These are phyloP conservation scores for Fistularia tabacaria DNA, from an alignment of 2,797 vertebrate species.

Conservation along the genomic window DNA sequence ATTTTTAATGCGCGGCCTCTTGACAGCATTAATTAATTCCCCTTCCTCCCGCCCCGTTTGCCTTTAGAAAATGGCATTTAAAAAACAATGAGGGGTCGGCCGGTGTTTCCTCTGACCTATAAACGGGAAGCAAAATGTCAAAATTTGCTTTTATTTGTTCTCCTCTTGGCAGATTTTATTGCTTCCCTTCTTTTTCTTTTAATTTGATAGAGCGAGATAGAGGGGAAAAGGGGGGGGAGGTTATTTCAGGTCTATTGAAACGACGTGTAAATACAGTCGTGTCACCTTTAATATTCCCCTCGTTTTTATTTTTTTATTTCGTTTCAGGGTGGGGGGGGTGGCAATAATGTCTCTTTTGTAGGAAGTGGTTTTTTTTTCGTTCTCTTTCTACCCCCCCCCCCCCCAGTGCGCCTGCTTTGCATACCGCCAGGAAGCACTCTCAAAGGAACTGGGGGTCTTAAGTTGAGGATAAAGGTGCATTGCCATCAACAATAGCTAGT, in stretches of 20 bases:
- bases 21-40: constrained; percentile 84
- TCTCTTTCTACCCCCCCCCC: constrained; percentile 31
- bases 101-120: constrained; percentile 81
- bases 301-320: constrained; percentile 11
- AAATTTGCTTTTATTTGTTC: constrained; percentile 83
- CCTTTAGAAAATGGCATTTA: constrained; percentile 79
- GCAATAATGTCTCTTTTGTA: constrained; percentile 75
- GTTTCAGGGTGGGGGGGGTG: constrained; percentile 63
- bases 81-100: constrained; percentile 79
- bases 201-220: constrained; percentile 66
- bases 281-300: constrained; percentile 72
- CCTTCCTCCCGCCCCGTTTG: constrained; percentile 62
- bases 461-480: constrained; percentile 78
- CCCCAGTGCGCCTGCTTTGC: constrained; percentile 74
- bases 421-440: constrained; percentile 65
- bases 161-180: constrained; percentile 68
- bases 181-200: constrained; percentile 58
- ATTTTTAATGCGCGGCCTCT: constrained; percentile 82
- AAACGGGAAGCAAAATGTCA: constrained; percentile 81
- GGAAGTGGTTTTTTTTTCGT: constrained; percentile 40
- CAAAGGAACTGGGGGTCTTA: constrained; percentile 76
- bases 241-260: constrained; percentile 73
- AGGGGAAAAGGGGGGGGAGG: constrained; percentile 49
- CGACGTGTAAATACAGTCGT: constrained; percentile 75
- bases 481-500: constrained; percentile 75